A percentile compares a stretch with the other conserved stretches of the same genome.
These are phyloP conservation scores for Acrocephalus scirpaceus DNA, from an alignment of 2,797 vertebrate species.

Conservation along the genomic window DNA sequence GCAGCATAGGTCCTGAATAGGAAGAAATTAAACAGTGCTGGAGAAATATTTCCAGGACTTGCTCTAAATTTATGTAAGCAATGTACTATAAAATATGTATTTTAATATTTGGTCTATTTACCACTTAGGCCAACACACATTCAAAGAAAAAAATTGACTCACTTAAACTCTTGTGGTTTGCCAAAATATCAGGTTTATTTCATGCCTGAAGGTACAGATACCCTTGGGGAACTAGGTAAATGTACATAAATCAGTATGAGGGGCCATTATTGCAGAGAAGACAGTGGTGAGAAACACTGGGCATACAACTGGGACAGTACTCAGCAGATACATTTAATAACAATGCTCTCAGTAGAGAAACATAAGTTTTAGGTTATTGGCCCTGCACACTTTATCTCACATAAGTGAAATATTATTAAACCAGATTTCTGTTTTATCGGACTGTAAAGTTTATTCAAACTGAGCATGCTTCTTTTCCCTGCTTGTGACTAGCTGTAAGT, in stretches of 20 bases:
- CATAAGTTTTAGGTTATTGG: not conserved
- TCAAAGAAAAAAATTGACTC: not conserved
- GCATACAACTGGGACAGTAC: not conserved
- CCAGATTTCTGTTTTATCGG: not conserved
- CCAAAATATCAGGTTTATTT: slow-evolving; percentile 1
- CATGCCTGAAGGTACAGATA: not conserved
- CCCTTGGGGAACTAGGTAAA: not conserved
- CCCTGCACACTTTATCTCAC: not conserved
- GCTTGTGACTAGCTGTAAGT: not conserved
- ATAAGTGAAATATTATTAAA: slow-evolving; percentile 9
- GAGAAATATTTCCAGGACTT: not conserved
- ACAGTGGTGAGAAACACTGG: not conserved
- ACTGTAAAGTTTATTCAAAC: not conserved
- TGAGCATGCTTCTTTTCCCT: not conserved
- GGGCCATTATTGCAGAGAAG: not conserved
- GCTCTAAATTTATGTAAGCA: not conserved
- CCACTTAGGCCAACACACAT: not conserved
- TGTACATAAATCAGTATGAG: slow-evolving; percentile 1
- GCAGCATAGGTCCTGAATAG: not conserved
- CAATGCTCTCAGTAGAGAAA: not conserved
- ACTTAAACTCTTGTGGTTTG: not conserved
- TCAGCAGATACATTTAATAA: slow-evolving; percentile 38
- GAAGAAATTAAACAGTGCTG: not conserved
- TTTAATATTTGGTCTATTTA: slow-evolving; percentile 18
- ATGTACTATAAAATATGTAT: not conserved